Evolutionary conservation across 1,140 invertebrate species (phyloP).

Genomic region (Muscidifurax raptorellus): DNA sequence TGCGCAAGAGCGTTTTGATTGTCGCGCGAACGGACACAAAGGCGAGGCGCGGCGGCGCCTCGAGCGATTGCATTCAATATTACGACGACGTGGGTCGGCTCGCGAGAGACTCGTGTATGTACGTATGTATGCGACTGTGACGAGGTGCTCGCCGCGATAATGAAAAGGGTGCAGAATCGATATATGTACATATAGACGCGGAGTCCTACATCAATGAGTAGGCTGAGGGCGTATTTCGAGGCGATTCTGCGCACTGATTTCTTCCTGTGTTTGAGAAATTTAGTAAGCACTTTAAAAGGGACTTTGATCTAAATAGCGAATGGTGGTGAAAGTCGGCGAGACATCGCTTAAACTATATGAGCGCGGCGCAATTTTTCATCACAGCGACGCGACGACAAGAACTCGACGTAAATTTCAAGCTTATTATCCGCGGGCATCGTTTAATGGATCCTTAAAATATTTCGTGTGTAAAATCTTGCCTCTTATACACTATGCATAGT

Average conservation of each 20-base stretch:
- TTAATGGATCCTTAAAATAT: background rate
- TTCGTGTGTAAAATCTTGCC: background rate
- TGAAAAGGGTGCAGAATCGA: background rate
- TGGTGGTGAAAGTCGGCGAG: background rate
- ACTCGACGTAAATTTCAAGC: background rate
- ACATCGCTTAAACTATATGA: background rate
- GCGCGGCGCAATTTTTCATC: background rate
- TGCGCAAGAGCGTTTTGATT: slow-evolving; percentile 33
- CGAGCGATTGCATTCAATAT: slow-evolving; percentile 27
- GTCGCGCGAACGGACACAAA: slow-evolving; percentile 30
- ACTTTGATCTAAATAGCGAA: too few species aligned
- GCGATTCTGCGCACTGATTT: too few species aligned
- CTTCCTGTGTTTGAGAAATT: background rate
- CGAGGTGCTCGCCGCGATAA: background rate
- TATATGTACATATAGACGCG: background rate
- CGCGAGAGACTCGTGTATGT: too few species aligned
- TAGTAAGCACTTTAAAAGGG: background rate
- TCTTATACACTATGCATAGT: background rate
- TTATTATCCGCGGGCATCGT: background rate
- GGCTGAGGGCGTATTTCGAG: background rate
- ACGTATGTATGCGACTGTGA: background rate
- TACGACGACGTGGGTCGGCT: slow-evolving; percentile 32
- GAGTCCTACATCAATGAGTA: background rate
- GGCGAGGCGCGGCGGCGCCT: slow-evolving; percentile 33
- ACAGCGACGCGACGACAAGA: background rate